Percentiles rank a stretch among this genome's conserved stretches.
Conservation (phyloP, 2,113 vertebrate species). For the Ailurus styani region DNA sequence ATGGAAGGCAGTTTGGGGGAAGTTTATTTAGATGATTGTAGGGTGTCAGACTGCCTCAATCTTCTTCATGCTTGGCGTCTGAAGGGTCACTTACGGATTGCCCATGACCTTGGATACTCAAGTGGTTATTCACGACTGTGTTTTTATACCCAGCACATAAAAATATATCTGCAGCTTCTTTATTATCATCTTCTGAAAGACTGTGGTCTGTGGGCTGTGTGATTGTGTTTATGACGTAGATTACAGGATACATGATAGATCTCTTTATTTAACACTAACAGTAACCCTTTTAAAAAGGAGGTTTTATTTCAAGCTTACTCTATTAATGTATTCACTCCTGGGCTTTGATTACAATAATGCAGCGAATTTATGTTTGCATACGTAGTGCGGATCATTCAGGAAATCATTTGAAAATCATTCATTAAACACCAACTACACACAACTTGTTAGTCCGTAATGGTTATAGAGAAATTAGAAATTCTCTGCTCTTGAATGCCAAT, state of each 20-base stretch:
- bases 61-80: neutral
- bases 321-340: neutral
- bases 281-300: neutral
- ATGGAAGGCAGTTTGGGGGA: neutral
- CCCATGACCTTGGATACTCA: neutral
- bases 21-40: constrained; percentile 45
- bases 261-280: neutral
- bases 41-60: constrained; percentile 22
- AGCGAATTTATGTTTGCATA: neutral
- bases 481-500: neutral
- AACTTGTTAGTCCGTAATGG: neutral
- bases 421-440: neutral
- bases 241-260: neutral
- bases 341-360: constrained; percentile 1
- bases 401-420: constrained; percentile 38
- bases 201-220: neutral
- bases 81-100: neutral
- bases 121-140: neutral
- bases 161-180: neutral
- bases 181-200: constrained; percentile 13
- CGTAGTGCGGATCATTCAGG: neutral
- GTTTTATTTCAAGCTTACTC: neutral
- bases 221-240: neutral
- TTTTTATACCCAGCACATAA: constrained; percentile 33
- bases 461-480: neutral